These are phyloP conservation scores for Microplitis manilae DNA, from an alignment of 2,888 invertebrate species.

Conservation along the genomic window DNA sequence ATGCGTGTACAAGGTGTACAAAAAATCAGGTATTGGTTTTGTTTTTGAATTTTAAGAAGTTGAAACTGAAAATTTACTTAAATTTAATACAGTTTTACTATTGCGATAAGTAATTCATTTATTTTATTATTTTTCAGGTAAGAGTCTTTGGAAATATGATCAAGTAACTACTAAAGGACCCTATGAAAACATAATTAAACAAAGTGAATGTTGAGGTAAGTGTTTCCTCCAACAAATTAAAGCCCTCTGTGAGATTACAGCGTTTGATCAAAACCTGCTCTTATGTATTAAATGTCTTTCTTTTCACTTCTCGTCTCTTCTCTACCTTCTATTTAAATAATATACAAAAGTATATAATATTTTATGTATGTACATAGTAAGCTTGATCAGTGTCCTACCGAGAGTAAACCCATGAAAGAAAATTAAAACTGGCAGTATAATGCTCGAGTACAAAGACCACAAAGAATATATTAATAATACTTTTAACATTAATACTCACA, in stretches of 20 bases:
- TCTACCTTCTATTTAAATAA: neutral
- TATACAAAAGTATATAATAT: neutral
- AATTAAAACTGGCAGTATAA: neutral
- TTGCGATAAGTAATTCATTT: neutral
- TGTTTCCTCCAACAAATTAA: slow-evolving; percentile 21
- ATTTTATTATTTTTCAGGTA: slow-evolving; percentile 17
- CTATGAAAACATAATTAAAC: slow-evolving; percentile 29
- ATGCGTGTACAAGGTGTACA: too few species aligned
- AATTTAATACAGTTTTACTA: too few species aligned
- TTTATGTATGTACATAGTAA: neutral
- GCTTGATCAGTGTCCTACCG: neutral
- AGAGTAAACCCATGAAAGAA: neutral
- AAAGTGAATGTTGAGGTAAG: slow-evolving; percentile 36
- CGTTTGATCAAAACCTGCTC: slow-evolving; percentile 38
- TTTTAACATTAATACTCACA: neutral
- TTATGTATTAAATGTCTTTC: neutral
- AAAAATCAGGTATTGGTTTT: too few species aligned
- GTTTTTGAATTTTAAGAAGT: too few species aligned
- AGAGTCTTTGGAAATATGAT: neutral
- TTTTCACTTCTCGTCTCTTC: neutral
- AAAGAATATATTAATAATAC: neutral
- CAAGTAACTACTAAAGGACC: slow-evolving; percentile 9
- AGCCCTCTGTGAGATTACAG: slow-evolving; percentile 25
- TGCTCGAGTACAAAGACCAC: neutral
- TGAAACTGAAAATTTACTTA: too few species aligned